phyloP scores from a whole-genome alignment of 2,797 vertebrate species.

The Pampus argenteus region DNA sequence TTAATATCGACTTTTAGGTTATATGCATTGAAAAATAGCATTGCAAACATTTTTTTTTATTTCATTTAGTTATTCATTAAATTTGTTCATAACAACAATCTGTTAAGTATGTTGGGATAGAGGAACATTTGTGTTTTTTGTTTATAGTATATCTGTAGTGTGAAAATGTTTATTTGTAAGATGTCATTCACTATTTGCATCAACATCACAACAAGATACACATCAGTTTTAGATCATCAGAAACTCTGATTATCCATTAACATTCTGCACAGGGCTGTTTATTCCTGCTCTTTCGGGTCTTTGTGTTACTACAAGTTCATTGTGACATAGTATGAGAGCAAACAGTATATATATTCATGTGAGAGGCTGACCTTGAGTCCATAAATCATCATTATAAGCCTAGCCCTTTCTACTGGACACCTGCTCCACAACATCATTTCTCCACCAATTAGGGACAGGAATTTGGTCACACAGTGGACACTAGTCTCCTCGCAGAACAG shows the following conservation, averaged over 20 bases:
- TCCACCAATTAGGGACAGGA: slow-evolving; percentile 46
- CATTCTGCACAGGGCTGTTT: slow-evolving; percentile 4
- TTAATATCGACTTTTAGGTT: background rate
- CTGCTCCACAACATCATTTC: slow-evolving; percentile 50
- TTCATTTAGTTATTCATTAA: slow-evolving; percentile 1
- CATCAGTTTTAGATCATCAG: background rate
- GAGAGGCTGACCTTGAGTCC: slow-evolving; percentile 41
- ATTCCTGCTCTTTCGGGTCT: slow-evolving; percentile 9
- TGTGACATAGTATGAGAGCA: slow-evolving; percentile 21
- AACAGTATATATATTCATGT: slow-evolving; percentile 17
- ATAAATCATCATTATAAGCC: slow-evolving; percentile 52
- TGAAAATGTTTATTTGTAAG: background rate
- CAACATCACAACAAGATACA: background rate
- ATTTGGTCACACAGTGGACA: slow-evolving; percentile 45
- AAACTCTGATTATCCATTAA: slow-evolving; percentile 7
- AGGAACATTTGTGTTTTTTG: background rate
- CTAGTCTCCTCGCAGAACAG: slow-evolving; percentile 56
- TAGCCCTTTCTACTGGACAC: slow-evolving; percentile 44
- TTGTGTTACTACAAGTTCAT: slow-evolving; percentile 9
- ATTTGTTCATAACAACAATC: slow-evolving; percentile 21
- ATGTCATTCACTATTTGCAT: background rate
- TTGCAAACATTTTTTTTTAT: background rate
- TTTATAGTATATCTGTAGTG: background rate
- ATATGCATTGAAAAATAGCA: background rate
- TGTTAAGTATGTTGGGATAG: background rate